Conservation (phyloP, 2,888 invertebrate genomes). For the Plebejus anna region DNA sequence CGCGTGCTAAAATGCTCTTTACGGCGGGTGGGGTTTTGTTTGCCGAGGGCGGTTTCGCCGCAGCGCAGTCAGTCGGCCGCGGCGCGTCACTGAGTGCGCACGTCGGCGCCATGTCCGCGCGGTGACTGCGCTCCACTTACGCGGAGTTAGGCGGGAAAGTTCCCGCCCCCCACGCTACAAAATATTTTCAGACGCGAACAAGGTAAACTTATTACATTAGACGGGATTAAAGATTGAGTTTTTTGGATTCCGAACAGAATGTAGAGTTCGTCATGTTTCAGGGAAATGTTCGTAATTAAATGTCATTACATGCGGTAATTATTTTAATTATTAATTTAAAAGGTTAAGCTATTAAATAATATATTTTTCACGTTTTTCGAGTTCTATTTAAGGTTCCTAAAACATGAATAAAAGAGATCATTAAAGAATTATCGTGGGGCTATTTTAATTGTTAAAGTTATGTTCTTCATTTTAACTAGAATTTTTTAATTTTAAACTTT, state of each 20-base stretch:
- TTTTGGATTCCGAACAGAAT: background rate
- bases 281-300: background rate
- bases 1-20: conserved; percentile 76
- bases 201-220: conserved; percentile 60
- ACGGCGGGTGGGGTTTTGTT: conserved; percentile 78
- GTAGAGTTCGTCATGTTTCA: background rate
- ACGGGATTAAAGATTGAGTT: background rate
- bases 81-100: conserved; percentile 45
- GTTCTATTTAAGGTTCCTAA: background rate
- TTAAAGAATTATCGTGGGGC: background rate
- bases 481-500: no score
- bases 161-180: conserved; percentile 73
- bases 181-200: conserved; percentile 80
- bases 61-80: conserved; percentile 61
- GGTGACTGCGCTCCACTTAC: conserved; percentile 68
- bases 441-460: no score
- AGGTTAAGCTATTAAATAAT: background rate
- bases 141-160: conserved; percentile 70
- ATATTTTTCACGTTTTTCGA: background rate
- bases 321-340: background rate
- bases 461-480: no score
- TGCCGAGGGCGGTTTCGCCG: conserved; percentile 74
- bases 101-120: conserved; percentile 57
- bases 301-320: background rate
- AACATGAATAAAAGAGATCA: background rate